Evolutionary conservation across 2,888 invertebrate species (phyloP).

Genomic region (Mythimna vitellina): DNA sequence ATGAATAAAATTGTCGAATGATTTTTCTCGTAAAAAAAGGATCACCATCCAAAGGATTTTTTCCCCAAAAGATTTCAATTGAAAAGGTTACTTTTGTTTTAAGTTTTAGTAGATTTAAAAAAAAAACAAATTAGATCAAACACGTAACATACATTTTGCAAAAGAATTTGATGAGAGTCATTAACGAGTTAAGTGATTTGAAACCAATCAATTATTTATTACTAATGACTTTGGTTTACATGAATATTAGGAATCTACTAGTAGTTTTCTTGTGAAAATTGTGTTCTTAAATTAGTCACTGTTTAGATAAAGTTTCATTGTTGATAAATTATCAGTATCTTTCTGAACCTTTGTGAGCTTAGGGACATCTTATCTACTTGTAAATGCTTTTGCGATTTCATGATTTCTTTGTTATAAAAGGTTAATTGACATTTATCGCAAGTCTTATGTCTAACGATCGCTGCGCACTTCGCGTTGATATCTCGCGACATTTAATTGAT

Average conservation of each 20-base stretch:
- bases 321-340: background rate
- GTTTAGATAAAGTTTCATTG: background rate
- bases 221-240: conserved; percentile 30
- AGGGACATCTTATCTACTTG: background rate
- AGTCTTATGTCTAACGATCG: conserved; percentile 74
- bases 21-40: too few species aligned
- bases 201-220: conserved; percentile 53
- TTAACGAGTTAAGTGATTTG: conserved; percentile 47
- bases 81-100: too few species aligned
- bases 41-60: too few species aligned
- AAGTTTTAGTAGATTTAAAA: too few species aligned
- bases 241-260: conserved; percentile 43
- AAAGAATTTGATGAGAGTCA: conserved; percentile 37
- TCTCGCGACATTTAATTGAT: conserved; percentile 82
- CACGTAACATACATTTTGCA: conserved; percentile 50
- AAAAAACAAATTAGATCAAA: conserved; percentile 12
- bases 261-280: conserved; percentile 1
- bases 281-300: background rate
- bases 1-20: too few species aligned
- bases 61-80: too few species aligned
- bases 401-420: background rate
- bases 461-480: conserved; percentile 82
- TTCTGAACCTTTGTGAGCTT: background rate
- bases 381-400: background rate
- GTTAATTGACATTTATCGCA: conserved; percentile 73